Base-by-base conservation (phyloP, 2,113 vertebrate species). In the Mystacornis crossleyi region DNA sequence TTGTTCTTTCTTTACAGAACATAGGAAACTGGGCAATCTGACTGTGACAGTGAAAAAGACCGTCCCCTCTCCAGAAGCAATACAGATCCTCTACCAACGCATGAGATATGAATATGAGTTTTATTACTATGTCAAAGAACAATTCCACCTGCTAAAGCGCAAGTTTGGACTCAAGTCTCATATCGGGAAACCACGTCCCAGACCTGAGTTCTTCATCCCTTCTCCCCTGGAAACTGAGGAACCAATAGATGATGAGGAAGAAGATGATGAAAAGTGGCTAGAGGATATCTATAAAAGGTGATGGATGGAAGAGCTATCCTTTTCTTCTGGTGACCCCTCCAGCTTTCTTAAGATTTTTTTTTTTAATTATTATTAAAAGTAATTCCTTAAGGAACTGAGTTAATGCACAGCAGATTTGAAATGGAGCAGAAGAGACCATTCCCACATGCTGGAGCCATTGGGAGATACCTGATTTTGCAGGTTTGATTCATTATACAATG, bases 91-190 rank as follows among this genome's bases (percentile, higher is more conserved):
- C 29, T 99, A 99, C 98, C 99, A 99, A 88, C 98, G 99, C 66
- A 99, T 99, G 99, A 98, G 97, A 97, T 99, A 99, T 0, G 99
- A 99, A 95, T 99, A 99, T 1, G 99, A 99, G 69, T 99, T 99
- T 97, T 99, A 99, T 98, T 98, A 99, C 98, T 99, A 99, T 45
- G 98, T 99, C 95, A 99, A 98, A 55, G 99, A 99, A 96, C 99
- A 99, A 96, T 99, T 99, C 96, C 99, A 99, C 96, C 98, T 99
- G 74, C 97, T 98, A 80, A 99, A 99, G 97, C 99, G 98, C 91
- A 99, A 99, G 95, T 99, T 99, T 42, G 99, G 99, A 95, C 99
- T 99, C 38, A 99, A 98, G 94, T 99, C 99, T 8, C 96, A 60
- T 15, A 93, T 84, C 55, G 95, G 96, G 89, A 97, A 97, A 29